Evolutionary conservation across 2,113 vertebrate genomes (phyloP).

Genomic region (Tachycineta bicolor): DNA sequence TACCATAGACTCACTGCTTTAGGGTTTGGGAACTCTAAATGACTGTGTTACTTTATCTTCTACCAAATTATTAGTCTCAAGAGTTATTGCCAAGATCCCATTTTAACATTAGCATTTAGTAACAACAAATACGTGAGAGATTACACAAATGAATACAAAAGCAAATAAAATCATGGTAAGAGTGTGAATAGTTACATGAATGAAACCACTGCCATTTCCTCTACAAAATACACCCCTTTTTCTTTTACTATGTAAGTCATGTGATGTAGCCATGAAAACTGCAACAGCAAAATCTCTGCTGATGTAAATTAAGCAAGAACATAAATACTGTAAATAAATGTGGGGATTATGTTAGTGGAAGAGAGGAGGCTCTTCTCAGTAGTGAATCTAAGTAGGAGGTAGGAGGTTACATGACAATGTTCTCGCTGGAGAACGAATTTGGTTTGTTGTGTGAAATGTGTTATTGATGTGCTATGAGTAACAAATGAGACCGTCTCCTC

Average conservation of each 20-base stretch:
- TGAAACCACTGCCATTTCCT: background rate
- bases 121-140: background rate
- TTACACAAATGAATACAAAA: background rate
- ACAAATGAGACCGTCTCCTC: background rate
- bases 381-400: background rate
- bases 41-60: background rate
- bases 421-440: background rate
- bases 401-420: background rate
- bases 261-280: background rate
- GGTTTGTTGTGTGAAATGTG: background rate
- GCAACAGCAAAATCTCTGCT: background rate
- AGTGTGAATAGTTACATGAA: fast-evolving
- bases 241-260: background rate
- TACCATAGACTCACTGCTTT: background rate
- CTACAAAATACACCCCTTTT: background rate
- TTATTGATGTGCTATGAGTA: background rate
- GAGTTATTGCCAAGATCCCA: background rate
- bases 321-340: background rate
- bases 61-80: background rate
- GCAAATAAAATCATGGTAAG: background rate
- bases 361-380: background rate
- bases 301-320: background rate
- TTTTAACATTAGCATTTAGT: background rate
- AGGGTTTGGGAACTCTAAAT: background rate
- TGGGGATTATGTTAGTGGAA: background rate